Evolutionary conservation across 1,140 invertebrate species (phyloP), one percentile per base, ranked within the genome.

Genomic region (Catajapyx aquilonaris): DNA sequence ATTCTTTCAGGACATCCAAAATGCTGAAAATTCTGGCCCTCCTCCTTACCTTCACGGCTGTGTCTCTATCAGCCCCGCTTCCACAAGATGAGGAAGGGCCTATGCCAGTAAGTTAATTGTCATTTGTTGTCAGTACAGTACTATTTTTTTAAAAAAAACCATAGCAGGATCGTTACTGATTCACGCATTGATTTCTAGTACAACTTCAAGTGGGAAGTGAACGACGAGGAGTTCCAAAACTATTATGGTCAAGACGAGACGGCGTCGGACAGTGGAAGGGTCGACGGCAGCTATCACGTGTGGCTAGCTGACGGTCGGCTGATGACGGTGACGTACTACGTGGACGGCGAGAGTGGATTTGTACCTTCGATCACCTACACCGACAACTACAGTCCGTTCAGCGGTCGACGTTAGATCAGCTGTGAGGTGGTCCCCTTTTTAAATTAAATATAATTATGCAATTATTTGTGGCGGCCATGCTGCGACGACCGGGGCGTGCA

Each of bases 201-300:
- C 43, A 63, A 73, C 49, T 76, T 69, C 52, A 63, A 73, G 52
- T 76, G 72, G 46, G 69, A 71, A 51, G 71, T 76, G n/a, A 70
- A 74, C 50, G 71, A 75, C 49, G 62, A 63, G 40, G 62, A 68
- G 42, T 68, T 68, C 37, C 56, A 64, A 37, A 59, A 68, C 15
- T 71, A 67, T 53, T 73, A 69, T 49, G 71, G 71, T 10, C 64
- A 70, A 33, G 67, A 68, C 37, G 72, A 75, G 53, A 49, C 57
- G 15, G 69, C 69, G 1, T 67, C 73, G 39, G 64, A 60, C 2
- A 56, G 56, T 37, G 71, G 70, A 35, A 65, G 68, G 41, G 69
- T 58, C 20, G 52, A 54, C 22, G 69, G 69, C 9, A 62, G 61
- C 17, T 76, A 75, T 52, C 63, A 62, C 41, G 72, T 75, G 1